Percentiles rank a stretch among this genome's conserved stretches.
Evolutionary conservation across 2,888 invertebrate genomes (phyloP).

Genomic region (Polyploca ridens): DNA sequence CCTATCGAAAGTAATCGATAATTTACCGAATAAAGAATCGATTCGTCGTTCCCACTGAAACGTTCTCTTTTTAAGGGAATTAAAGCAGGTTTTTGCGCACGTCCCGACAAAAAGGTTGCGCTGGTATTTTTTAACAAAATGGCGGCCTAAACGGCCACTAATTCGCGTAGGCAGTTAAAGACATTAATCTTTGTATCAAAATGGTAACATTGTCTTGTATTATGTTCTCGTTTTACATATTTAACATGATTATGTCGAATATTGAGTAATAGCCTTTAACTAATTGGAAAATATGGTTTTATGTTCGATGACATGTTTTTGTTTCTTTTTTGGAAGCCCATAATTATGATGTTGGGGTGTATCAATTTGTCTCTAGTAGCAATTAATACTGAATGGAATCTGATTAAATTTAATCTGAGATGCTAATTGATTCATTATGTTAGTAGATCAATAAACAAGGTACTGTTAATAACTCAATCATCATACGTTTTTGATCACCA

Average conservation of each 20-base stretch:
- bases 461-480: too few relatives aligned
- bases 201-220: slow-evolving; percentile 17
- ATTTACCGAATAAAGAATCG: background rate
- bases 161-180: slow-evolving; percentile 48
- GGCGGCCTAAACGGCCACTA: slow-evolving; percentile 38
- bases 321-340: background rate
- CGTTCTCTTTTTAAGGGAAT: background rate
- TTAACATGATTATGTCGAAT: slow-evolving; percentile 9
- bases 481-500: background rate
- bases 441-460: too few relatives aligned
- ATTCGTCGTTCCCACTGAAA: slow-evolving; percentile 2
- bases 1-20: background rate
- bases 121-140: slow-evolving; percentile 28
- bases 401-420: too few relatives aligned
- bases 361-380: too few relatives aligned
- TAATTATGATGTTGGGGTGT: background rate
- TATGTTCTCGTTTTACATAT: slow-evolving; percentile 12
- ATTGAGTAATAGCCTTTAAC: background rate
- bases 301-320: background rate
- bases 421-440: too few relatives aligned
- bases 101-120: slow-evolving; percentile 2
- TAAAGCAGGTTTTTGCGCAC: slow-evolving; percentile 13
- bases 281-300: background rate
- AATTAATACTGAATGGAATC: too few relatives aligned
- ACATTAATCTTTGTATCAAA: slow-evolving; percentile 35